A percentile compares a stretch with the other conserved stretches of the same genome.
These are phyloP conservation scores for Microtus oregoni DNA, from an alignment of 2,113 vertebrate species.

Conservation along the genomic window DNA sequence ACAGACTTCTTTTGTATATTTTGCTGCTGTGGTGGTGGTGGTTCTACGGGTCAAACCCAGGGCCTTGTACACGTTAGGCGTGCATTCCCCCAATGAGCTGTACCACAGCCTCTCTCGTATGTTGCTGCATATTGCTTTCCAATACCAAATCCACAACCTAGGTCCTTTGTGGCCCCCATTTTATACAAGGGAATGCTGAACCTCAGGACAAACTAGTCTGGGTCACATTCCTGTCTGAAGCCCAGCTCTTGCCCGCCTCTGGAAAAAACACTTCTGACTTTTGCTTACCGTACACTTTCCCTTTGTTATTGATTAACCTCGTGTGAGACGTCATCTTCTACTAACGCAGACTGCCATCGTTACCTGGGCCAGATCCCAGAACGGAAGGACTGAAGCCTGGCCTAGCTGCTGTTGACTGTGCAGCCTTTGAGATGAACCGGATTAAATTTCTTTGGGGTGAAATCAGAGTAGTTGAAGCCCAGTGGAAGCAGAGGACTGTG, in stretches of 20 bases:
- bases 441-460: background rate
- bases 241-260: constrained; percentile 14
- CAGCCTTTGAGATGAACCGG: background rate
- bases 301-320: constrained; percentile 36
- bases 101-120: background rate
- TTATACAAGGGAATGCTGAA: background rate
- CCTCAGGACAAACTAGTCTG: background rate
- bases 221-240: background rate
- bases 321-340: constrained; percentile 4
- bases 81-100: background rate
- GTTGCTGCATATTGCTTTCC: background rate
- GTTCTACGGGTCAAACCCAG: background rate
- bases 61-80: background rate
- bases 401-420: background rate
- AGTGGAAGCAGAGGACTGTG: background rate
- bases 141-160: background rate
- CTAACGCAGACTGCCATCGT: background rate
- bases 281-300: constrained; percentile 1
- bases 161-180: background rate
- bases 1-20: background rate
- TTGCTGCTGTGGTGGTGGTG: background rate
- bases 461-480: background rate
- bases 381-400: background rate
- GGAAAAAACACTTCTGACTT: constrained; percentile 21
- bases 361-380: background rate